Conservation (phyloP, 2,888 invertebrate genomes). For the Parochlus steinenii region DNA sequence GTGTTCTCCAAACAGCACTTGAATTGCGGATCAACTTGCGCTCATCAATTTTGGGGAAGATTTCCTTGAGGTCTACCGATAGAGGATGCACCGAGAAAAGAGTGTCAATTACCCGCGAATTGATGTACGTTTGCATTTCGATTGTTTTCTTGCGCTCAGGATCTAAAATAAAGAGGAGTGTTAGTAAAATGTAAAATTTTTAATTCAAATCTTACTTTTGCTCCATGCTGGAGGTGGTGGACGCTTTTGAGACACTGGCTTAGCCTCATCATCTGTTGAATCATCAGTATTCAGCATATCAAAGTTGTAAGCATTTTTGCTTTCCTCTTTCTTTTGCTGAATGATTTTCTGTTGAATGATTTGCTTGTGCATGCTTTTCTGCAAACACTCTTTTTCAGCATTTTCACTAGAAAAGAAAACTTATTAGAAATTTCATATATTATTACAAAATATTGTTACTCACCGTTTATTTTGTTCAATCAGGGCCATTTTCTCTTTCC, state of each 20-base stretch:
- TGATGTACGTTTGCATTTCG: slow-evolving; percentile 30
- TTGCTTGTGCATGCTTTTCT: slow-evolving; percentile 9
- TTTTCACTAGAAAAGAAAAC: too few relatives aligned
- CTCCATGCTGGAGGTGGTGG: slow-evolving; percentile 31
- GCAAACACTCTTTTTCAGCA: slow-evolving; percentile 8
- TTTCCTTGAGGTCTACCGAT: slow-evolving; percentile 45
- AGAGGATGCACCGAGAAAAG: slow-evolving; percentile 43
- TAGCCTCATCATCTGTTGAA: slow-evolving; percentile 30
- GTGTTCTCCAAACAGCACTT: slow-evolving; percentile 57
- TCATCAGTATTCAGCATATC: slow-evolving; percentile 30
- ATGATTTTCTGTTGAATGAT: neutral
- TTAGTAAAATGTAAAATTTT: slow-evolving; percentile 10
- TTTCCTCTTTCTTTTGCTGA: slow-evolving; percentile 1
- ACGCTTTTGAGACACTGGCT: slow-evolving; percentile 22
- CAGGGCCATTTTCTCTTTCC: slow-evolving; percentile 10
- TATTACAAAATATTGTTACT: too few relatives aligned
- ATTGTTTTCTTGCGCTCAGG: slow-evolving; percentile 32
- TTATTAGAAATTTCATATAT: too few relatives aligned
- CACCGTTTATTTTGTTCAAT: too few relatives aligned
- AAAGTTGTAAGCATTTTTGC: slow-evolving; percentile 21
- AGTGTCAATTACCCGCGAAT: slow-evolving; percentile 32
- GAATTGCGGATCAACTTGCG: slow-evolving; percentile 49
- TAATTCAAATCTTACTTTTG: slow-evolving; percentile 23
- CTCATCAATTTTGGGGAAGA: slow-evolving; percentile 51
- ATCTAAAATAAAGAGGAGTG: slow-evolving; percentile 21